Base-by-base conservation (phyloP, 1,140 invertebrate species). In the Apis dorsata region DNA sequence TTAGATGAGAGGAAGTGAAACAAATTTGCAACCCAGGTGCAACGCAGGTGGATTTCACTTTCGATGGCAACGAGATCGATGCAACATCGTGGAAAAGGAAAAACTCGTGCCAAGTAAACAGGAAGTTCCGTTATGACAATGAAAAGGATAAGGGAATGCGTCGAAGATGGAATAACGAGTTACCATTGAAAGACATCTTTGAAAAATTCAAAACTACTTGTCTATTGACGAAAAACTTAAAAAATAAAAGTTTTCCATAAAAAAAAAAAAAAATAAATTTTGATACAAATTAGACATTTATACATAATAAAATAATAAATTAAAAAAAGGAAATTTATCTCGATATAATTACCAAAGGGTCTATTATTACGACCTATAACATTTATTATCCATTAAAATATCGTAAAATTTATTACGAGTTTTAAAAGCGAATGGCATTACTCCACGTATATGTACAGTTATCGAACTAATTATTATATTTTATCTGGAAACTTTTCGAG, bases 61-160 rank as follows among this genome's bases (percentile, higher is more conserved):
- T 79, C 77, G 17, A 2, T 51, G 28, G 72, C 51, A 81, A 62
- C 44, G 57, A 77, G 74, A 82, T 69, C 65, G 60, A 77, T 68
- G 65, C 51, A 63, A 34, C 72, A 24, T n/a, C 44, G 21, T 19
- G 62, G n/a, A n/a, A 44, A 55, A 51, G 11, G 62, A 60, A 66
- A 73, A 65, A 66, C 55, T 34, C 15, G 79, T 49, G 59, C 21
- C 34, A 51, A 77, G 81, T 57, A 70, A 82, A 77, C 60, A 76
- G 80, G 63, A 66, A 76, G 65, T 53, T 72, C 44, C 4, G n/a
- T 24, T 44, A 55, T 19, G 72, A 12, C 11, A 21, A 21, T 51
- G 44, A n/a, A 34, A 53, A 19, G 44, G 51, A 21, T 1, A 34
- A 60, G 13, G 34, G 24, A 53, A 21, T 11, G 19, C 11, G 17